phyloP scores from a whole-genome alignment of 2,797 vertebrate genomes.

The Erethizon dorsatum region DNA sequence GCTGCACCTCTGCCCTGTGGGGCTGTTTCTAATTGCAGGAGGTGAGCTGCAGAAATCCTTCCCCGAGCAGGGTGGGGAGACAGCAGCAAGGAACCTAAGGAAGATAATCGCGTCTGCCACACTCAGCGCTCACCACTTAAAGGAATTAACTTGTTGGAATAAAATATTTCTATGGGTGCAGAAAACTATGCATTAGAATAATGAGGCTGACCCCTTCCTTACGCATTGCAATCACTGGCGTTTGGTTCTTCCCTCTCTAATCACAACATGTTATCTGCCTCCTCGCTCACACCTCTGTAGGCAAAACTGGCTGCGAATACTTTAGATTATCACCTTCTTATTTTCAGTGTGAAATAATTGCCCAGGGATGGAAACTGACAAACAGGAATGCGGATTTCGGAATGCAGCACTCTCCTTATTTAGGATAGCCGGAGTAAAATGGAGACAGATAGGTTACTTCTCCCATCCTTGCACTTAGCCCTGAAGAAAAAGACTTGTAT shows the following conservation, averaged over 20 bases:
- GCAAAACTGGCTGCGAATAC: slow-evolving; percentile 81
- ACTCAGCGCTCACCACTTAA: slow-evolving; percentile 78
- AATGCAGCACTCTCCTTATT: slow-evolving; percentile 70
- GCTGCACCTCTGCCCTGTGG: slow-evolving; percentile 90
- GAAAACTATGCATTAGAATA: slow-evolving; percentile 81
- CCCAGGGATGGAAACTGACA: slow-evolving; percentile 86
- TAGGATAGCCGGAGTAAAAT: slow-evolving; percentile 46
- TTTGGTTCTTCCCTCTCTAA: slow-evolving; percentile 84
- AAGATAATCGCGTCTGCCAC: slow-evolving; percentile 78
- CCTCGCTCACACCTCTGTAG: slow-evolving; percentile 84
- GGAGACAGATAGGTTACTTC: slow-evolving; percentile 54
- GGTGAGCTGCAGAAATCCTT: slow-evolving; percentile 82
- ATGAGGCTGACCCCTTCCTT: slow-evolving; percentile 84
- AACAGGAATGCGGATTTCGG: slow-evolving; percentile 77
- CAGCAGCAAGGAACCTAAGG: slow-evolving; percentile 83
- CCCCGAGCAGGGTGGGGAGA: slow-evolving; percentile 81
- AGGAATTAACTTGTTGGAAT: slow-evolving; percentile 82
- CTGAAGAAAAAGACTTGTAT: slow-evolving; percentile 26
- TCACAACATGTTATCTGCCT: slow-evolving; percentile 83
- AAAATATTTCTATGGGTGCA: slow-evolving; percentile 82
- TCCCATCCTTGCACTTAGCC: not conserved
- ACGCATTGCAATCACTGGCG: slow-evolving; percentile 65
- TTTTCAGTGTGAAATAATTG: slow-evolving; percentile 86
- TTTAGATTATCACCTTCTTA: slow-evolving; percentile 86
- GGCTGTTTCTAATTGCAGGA: slow-evolving; percentile 89